Evolutionary conservation across 2,888 invertebrate genomes (phyloP).

Genomic region (Chrysodeixis includens): DNA sequence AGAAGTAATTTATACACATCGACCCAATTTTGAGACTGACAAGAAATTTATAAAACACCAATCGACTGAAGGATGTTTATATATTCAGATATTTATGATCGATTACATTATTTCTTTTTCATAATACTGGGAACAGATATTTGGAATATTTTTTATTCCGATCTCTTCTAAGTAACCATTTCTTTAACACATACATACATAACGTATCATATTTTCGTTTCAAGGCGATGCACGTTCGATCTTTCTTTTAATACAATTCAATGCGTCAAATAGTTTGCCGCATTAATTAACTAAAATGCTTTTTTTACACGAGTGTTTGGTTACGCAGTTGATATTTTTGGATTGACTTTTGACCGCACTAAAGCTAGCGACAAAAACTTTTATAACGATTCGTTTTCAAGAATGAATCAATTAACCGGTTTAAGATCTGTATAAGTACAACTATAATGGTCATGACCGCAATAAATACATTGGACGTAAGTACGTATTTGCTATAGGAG

Average conservation of each 20-base stretch:
- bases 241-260: too few species aligned
- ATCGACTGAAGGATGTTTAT: not conserved
- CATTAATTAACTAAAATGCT: too few species aligned
- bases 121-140: not conserved
- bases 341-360: constrained; percentile 13
- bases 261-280: too few species aligned
- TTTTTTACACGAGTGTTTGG: too few species aligned
- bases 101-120: constrained; percentile 2
- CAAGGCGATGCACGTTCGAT: too few species aligned
- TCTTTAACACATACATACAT: not conserved
- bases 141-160: not conserved
- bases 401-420: not conserved
- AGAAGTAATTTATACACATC: constrained; percentile 4
- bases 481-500: constrained; percentile 10
- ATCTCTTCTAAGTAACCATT: not conserved
- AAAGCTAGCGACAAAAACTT: constrained; percentile 8
- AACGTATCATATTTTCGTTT: too few species aligned
- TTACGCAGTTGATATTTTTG: not conserved
- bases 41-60: not conserved
- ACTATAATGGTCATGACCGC: constrained; percentile 24
- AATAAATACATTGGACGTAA: constrained; percentile 1
- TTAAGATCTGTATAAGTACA: constrained; percentile 13
- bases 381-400: constrained; percentile 5
- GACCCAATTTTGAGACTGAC: not conserved
- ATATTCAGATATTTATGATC: not conserved